Percentiles rank a stretch among this genome's conserved stretches.
These are phyloP conservation scores for Agapornis roseicollis DNA, from an alignment of 2,113 vertebrate species.

Conservation along the genomic window DNA sequence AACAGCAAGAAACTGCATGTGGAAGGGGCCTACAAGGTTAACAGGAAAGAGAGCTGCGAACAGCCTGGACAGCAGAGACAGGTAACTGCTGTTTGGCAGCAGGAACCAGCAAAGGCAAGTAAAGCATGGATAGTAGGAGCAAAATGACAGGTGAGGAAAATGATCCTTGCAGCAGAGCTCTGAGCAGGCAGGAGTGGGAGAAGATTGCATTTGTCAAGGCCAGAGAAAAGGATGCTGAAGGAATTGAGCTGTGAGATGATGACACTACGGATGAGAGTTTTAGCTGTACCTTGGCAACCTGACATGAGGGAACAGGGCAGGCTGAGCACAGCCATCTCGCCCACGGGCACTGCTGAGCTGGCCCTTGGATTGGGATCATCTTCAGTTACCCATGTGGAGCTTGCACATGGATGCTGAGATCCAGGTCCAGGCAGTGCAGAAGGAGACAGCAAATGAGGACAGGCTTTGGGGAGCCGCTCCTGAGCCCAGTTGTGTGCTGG, in stretches of 20 bases:
- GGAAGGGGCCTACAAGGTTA: slow-evolving; percentile 23
- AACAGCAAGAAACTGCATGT: neutral
- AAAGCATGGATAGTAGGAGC: slow-evolving; percentile 47
- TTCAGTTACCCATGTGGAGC: neutral
- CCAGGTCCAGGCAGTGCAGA: neutral
- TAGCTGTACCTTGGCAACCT: neutral
- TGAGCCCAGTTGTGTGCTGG: neutral
- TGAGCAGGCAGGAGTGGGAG: slow-evolving; percentile 40
- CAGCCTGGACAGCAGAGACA: slow-evolving; percentile 36
- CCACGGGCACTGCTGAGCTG: fast-evolving
- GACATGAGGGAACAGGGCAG: neutral
- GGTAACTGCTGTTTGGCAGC: slow-evolving; percentile 57
- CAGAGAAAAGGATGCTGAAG: slow-evolving; percentile 54
- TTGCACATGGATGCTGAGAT: neutral
- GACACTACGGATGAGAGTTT: neutral
- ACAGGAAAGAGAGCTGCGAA: slow-evolving; percentile 28
- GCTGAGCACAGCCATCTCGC: neutral
- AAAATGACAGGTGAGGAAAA: slow-evolving; percentile 52
- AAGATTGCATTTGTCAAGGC: slow-evolving; percentile 64
- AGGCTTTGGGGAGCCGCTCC: neutral
- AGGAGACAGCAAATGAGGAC: neutral
- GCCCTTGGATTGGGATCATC: neutral
- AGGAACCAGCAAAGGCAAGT: slow-evolving; percentile 40
- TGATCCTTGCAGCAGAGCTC: slow-evolving; percentile 39
- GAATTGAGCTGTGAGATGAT: slow-evolving; percentile 52